phyloP scores from a whole-genome alignment of 1,140 invertebrate species.

The Pogonognathellus flavescens region DNA sequence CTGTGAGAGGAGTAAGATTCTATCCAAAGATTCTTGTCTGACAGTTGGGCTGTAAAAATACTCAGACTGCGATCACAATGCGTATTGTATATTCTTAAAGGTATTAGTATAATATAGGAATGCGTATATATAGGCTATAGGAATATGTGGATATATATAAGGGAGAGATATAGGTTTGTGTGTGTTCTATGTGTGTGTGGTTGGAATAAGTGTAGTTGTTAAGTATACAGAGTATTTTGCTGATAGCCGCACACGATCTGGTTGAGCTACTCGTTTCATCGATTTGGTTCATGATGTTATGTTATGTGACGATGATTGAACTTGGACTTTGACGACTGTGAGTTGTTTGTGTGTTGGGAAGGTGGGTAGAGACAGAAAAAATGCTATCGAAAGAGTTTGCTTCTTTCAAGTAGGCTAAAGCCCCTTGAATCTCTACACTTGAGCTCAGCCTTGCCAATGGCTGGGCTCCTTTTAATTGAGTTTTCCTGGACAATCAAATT shows the following conservation, averaged over 20 bases:
- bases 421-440: constrained; percentile 41
- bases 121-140: too few species aligned
- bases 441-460: constrained; percentile 45
- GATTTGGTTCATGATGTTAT: constrained; percentile 16
- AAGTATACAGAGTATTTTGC: constrained; percentile 43
- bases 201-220: constrained; percentile 18
- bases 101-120: too few species aligned
- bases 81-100: neutral
- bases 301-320: constrained; percentile 43
- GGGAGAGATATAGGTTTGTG: too few species aligned
- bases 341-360: neutral
- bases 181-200: neutral
- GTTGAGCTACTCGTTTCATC: constrained; percentile 1
- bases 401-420: neutral
- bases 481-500: constrained; percentile 45
- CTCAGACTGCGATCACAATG: neutral
- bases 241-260: constrained; percentile 17
- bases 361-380: too few species aligned
- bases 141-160: too few species aligned
- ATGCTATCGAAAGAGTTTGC: too few species aligned
- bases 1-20: neutral
- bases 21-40: neutral
- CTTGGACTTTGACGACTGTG: constrained; percentile 45
- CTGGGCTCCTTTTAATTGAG: constrained; percentile 46
- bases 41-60: neutral